A percentile compares a stretch with the other conserved stretches of the same genome.
phyloP scores from a whole-genome alignment of 2,888 invertebrate genomes.

The Tolmerus cingulatus region DNA sequence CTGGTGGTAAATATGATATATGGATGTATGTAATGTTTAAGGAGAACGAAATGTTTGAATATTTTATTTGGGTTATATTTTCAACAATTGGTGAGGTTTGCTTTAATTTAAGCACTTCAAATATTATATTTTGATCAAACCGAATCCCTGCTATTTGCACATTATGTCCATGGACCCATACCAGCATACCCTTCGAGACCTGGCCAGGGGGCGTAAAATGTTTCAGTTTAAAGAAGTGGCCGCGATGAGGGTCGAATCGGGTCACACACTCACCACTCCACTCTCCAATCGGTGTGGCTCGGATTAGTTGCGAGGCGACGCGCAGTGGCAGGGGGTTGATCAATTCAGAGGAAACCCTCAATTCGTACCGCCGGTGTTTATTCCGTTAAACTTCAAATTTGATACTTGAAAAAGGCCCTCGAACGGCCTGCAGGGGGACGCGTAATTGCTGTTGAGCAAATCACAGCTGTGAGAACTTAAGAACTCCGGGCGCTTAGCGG shows the following conservation, averaged over 20 bases:
- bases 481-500: not conserved
- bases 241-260: slow-evolving; percentile 11
- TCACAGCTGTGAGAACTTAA: slow-evolving; percentile 36
- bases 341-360: slow-evolving; percentile 29
- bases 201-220: slow-evolving; percentile 21
- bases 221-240: not conserved
- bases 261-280: not conserved
- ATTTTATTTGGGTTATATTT: too few species aligned
- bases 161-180: not conserved
- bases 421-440: slow-evolving; percentile 30
- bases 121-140: not conserved
- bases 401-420: slow-evolving; percentile 38
- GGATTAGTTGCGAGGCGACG: not conserved
- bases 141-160: not conserved
- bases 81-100: not conserved
- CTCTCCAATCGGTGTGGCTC: not conserved
- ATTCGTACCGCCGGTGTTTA: slow-evolving; percentile 24
- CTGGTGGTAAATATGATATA: too few species aligned
- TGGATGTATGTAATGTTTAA: too few species aligned
- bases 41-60: too few species aligned
- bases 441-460: slow-evolving; percentile 28
- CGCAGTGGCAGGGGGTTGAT: slow-evolving; percentile 3
- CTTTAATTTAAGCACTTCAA: not conserved
- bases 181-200: not conserved
- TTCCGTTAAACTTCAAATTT: slow-evolving; percentile 36